Evolutionary conservation across 2,113 vertebrate genomes (phyloP).

Genomic region (Psittacus erithacus): DNA sequence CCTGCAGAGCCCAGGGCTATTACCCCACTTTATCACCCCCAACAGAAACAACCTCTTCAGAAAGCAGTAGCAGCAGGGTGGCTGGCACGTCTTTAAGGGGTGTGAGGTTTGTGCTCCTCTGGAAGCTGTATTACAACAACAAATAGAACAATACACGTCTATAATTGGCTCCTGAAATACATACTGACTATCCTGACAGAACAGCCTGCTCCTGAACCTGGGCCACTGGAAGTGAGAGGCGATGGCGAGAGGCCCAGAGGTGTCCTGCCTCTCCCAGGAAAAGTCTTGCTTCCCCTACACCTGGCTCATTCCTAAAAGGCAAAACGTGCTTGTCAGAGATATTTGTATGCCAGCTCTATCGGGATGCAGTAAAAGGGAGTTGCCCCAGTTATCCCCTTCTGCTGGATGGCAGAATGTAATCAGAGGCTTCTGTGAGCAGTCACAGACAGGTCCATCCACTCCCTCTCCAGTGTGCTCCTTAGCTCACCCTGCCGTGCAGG

Average conservation of each 20-base stretch:
- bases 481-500: neutral
- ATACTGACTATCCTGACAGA: conserved; percentile 65
- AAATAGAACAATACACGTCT: conserved; percentile 20
- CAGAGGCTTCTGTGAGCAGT: neutral
- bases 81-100: neutral
- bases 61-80: neutral
- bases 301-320: conserved; percentile 67
- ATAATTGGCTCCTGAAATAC: conserved; percentile 57
- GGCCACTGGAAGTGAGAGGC: conserved; percentile 42
- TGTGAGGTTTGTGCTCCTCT: neutral
- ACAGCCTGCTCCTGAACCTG: conserved; percentile 47
- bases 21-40: neutral
- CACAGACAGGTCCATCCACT: neutral
- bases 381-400: neutral
- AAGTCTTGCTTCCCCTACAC: conserved; percentile 56
- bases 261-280: conserved; percentile 23
- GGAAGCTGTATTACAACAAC: neutral
- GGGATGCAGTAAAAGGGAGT: neutral
- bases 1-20: neutral
- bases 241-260: conserved; percentile 13
- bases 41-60: neutral
- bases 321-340: conserved; percentile 48
- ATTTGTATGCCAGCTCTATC: neutral
- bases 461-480: neutral
- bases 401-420: neutral